Base-by-base conservation (phyloP, 30 jellyfish, hydroid and myxozoan genomes). In the Cassiopea andromeda region DNA sequence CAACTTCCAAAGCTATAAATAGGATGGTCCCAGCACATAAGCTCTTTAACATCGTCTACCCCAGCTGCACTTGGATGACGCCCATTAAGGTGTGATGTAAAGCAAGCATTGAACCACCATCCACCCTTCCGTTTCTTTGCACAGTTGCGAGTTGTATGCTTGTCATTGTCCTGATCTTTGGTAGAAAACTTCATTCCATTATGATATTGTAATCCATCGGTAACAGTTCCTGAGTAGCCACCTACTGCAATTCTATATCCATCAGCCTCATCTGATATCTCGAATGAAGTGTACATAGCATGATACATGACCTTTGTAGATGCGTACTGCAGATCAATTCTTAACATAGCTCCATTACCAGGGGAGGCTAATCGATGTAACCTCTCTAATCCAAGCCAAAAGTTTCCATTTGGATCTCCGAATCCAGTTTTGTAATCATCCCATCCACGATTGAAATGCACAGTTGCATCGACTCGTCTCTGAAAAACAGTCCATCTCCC, bases 401-500 rank as follows among this genome's bases (percentile, higher is more conserved):
- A 27, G 38, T 27, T 27, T 27, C 38, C 38, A 27, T 27, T 27
- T 27, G 38, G 38, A 27, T 27, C 38, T 27, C 38, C 38, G 38
- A 27, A 27, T 27, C 38, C 38, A 27, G 38, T 27, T 27, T 27
- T 78, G 84, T 85, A 85, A 46, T 44, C 93, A 16, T 60, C 12
- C 93, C 93, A 85, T 45, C 50, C 73, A 43, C 87, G 84, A 6
- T 1, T 27, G 75, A 85, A 85, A 45, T 75, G 69, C 2, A 85
- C 93, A 46, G 87, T 85, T 64, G 81, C 84, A 69, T 73, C 75
- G 8, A 72, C 48, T 1, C 93, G 82, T 54, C 87, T 75, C 67
- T 85, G 93, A 45, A 85, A 73, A 57, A 85, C 87, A 17, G 75
- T 85, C 93, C 93, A 85, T 8, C 93, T 88, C 2, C 93, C 93